phyloP scores from a whole-genome alignment of 2,797 vertebrate species.

The Toxotes lorentzi region DNA sequence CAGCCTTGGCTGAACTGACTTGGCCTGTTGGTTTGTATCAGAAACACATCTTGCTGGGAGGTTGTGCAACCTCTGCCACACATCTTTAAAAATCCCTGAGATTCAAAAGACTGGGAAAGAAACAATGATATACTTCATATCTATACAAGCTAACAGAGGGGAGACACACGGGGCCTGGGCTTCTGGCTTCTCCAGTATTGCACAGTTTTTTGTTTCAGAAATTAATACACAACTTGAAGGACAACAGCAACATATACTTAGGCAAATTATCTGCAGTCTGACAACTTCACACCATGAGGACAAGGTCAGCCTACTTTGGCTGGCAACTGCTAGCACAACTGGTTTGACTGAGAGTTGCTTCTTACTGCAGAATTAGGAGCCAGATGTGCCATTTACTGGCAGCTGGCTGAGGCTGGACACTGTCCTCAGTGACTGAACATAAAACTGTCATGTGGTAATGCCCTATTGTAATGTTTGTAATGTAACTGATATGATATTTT shows the following conservation, averaged over 20 bases:
- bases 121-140: slow-evolving; percentile 44
- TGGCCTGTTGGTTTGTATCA: slow-evolving; percentile 58
- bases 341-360: slow-evolving; percentile 15
- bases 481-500: slow-evolving; percentile 45
- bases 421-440: slow-evolving; percentile 37
- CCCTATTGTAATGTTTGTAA: slow-evolving; percentile 26
- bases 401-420: slow-evolving; percentile 50
- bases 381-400: slow-evolving; percentile 61
- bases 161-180: slow-evolving; percentile 24
- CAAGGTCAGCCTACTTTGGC: slow-evolving; percentile 59
- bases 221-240: slow-evolving; percentile 33
- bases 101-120: slow-evolving; percentile 26
- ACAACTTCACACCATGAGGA: slow-evolving; percentile 50
- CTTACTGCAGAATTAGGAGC: slow-evolving; percentile 48
- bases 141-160: slow-evolving; percentile 20
- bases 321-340: slow-evolving; percentile 32
- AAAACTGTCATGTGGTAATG: slow-evolving; percentile 51
- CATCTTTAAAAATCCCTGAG: slow-evolving; percentile 35
- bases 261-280: slow-evolving; percentile 38
- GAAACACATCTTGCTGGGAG: slow-evolving; percentile 55
- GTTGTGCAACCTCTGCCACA: slow-evolving; percentile 62
- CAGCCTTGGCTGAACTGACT: slow-evolving; percentile 46
- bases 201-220: slow-evolving; percentile 24
- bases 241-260: slow-evolving; percentile 29
- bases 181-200: slow-evolving; percentile 27